Percentiles rank a stretch among this genome's conserved stretches.
Conservation (phyloP, 2,113 vertebrate genomes). For the Pardalotus punctatus region DNA sequence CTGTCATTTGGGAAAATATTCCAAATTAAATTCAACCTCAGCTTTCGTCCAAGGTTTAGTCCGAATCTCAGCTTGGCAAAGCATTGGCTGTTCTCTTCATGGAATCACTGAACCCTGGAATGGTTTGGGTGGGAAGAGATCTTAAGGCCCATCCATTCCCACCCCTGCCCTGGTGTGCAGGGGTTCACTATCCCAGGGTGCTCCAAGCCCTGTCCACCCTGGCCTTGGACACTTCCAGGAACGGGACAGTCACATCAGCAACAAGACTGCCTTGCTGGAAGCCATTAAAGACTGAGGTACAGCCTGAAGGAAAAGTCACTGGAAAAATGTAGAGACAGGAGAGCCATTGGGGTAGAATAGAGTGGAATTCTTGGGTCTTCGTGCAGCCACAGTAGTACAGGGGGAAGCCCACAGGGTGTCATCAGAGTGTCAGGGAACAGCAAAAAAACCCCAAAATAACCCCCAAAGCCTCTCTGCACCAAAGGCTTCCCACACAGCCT, state of each 20-base stretch:
- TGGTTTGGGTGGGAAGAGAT: neutral
- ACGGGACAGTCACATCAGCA: neutral
- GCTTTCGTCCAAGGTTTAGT: neutral
- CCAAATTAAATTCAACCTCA: neutral
- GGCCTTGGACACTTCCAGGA: neutral
- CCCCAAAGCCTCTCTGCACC: neutral
- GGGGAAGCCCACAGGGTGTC: slow-evolving; percentile 38
- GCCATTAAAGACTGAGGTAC: rapidly evolving
- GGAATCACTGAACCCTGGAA: neutral
- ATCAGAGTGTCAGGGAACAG: neutral
- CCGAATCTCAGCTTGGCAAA: neutral
- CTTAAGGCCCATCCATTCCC: rapidly evolving
- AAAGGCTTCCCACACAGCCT: neutral
- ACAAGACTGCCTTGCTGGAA: neutral
- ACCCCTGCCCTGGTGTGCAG: neutral
- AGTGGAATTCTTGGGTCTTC: neutral
- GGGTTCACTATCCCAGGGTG: neutral
- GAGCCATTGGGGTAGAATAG: neutral
- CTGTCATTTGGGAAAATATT: neutral
- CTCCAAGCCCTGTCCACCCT: neutral
- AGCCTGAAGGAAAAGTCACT: neutral
- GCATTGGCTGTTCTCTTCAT: neutral
- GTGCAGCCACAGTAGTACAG: neutral
- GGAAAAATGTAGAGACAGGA: neutral
- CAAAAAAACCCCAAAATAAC: neutral